Conservation (phyloP, 35 echinoderm and acorn worm species). For the Diadema setosum region DNA sequence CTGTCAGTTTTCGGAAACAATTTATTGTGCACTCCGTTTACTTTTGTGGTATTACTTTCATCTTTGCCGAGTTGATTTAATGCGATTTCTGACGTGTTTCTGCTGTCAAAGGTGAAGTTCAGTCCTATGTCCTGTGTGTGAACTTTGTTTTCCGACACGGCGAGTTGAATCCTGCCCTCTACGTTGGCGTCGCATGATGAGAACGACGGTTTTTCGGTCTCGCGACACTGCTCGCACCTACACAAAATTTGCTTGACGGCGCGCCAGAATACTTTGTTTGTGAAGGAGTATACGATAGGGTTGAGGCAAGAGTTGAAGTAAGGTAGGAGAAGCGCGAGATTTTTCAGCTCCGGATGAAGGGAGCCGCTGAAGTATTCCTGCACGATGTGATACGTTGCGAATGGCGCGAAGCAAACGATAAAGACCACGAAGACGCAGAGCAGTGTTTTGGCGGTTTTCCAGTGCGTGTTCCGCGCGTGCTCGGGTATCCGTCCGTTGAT, state of each 20-base stretch:
- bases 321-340: constrained; percentile 46
- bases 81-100: too few relatives aligned
- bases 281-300: constrained; percentile 51
- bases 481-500: background rate
- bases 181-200: background rate
- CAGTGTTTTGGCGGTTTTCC: constrained; percentile 65
- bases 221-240: background rate
- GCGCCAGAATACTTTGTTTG: constrained; percentile 11
- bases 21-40: too few relatives aligned
- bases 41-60: too few relatives aligned
- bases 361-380: background rate
- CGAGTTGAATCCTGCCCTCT: too few relatives aligned
- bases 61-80: too few relatives aligned
- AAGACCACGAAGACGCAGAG: constrained; percentile 59
- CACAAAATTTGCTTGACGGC: background rate
- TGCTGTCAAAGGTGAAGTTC: too few relatives aligned
- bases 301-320: constrained; percentile 61
- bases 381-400: constrained; percentile 62
- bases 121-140: too few relatives aligned
- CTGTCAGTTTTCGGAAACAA: too few relatives aligned
- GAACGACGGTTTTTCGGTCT: background rate
- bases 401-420: constrained; percentile 39
- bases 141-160: too few relatives aligned
- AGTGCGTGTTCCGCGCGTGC: constrained; percentile 14
- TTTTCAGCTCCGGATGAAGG: constrained; percentile 25